Conservation (phyloP, 1,140 invertebrate genomes). For the Callitettix versicolor region DNA sequence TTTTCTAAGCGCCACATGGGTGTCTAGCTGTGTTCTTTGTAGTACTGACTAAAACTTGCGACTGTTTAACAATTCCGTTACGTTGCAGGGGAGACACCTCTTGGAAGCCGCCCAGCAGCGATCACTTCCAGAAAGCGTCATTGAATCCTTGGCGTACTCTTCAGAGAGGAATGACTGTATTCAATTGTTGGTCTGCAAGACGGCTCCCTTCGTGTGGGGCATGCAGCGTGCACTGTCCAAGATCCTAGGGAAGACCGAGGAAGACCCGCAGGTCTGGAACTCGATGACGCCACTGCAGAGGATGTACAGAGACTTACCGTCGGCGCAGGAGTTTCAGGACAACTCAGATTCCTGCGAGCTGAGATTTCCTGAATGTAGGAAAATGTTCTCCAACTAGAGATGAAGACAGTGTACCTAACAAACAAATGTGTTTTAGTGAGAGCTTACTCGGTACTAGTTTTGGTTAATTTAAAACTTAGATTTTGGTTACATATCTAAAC, state of each 20-base stretch:
- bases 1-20: too few species aligned
- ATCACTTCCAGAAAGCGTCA: slow-evolving; percentile 47
- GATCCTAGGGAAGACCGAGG: slow-evolving; percentile 26
- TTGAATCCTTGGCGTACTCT: slow-evolving; percentile 42
- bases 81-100: slow-evolving; percentile 11
- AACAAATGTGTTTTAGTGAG: too few species aligned
- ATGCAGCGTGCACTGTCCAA: slow-evolving; percentile 54
- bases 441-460: too few species aligned
- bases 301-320: slow-evolving; percentile 51
- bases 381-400: slow-evolving; percentile 5
- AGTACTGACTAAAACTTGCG: too few species aligned
- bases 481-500: too few species aligned
- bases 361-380: slow-evolving; percentile 41
- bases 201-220: slow-evolving; percentile 57
- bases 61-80: too few species aligned
- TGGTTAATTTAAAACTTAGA: too few species aligned
- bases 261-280: slow-evolving; percentile 26
- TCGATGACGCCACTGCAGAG: slow-evolving; percentile 31
- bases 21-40: too few species aligned
- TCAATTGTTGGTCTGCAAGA: slow-evolving; percentile 63
- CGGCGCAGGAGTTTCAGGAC: slow-evolving; percentile 44
- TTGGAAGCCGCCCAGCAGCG: slow-evolving; percentile 9
- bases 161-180: slow-evolving; percentile 54
- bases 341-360: slow-evolving; percentile 53
- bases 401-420: too few species aligned